These are phyloP conservation scores for Phlogophora meticulosa DNA, from an alignment of 2,888 invertebrate genomes.

Conservation along the genomic window DNA sequence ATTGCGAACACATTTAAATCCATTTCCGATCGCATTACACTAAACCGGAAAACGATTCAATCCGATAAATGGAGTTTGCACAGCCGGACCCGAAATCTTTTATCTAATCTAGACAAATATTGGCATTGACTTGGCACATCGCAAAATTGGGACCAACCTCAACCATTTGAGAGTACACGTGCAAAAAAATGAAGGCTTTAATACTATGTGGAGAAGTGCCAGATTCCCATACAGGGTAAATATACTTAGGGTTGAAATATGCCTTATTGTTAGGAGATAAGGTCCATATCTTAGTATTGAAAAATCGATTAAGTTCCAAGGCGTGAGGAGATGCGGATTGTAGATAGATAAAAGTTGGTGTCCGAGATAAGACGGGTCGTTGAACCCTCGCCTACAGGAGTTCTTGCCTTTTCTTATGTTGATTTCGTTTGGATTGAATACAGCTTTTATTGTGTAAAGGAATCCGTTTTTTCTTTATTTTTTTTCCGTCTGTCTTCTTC, in stretches of 20 bases:
- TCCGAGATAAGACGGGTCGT: conserved; percentile 85
- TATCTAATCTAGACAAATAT: conserved; percentile 86
- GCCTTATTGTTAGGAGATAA: conserved; percentile 75
- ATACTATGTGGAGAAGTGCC: conserved; percentile 57
- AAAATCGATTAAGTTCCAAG: conserved; percentile 76
- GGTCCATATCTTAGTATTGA: conserved; percentile 72
- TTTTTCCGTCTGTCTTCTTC: conserved; percentile 32
- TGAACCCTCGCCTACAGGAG: conserved; percentile 77
- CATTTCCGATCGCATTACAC: conserved; percentile 64
- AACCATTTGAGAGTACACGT: conserved; percentile 46
- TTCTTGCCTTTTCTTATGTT: conserved; percentile 76
- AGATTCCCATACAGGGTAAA: conserved; percentile 62
- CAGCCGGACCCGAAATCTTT: conserved; percentile 74
- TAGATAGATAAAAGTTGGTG: conserved; percentile 83
- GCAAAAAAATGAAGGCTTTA: conserved; percentile 64
- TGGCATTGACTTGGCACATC: conserved; percentile 77
- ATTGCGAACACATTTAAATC: conserved; percentile 59
- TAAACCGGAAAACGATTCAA: conserved; percentile 70
- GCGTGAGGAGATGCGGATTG: conserved; percentile 80
- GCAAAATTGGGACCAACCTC: conserved; percentile 73
- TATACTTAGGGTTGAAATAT: conserved; percentile 63
- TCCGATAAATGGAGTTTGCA: conserved; percentile 68
- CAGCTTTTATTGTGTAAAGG: conserved; percentile 65
- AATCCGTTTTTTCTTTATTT: conserved; percentile 45
- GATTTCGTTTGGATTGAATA: conserved; percentile 76